A percentile compares a stretch with the other conserved stretches of the same genome.
Evolutionary conservation across 1,140 invertebrate species (phyloP).

Genomic region (Trachelipus rathkii): DNA sequence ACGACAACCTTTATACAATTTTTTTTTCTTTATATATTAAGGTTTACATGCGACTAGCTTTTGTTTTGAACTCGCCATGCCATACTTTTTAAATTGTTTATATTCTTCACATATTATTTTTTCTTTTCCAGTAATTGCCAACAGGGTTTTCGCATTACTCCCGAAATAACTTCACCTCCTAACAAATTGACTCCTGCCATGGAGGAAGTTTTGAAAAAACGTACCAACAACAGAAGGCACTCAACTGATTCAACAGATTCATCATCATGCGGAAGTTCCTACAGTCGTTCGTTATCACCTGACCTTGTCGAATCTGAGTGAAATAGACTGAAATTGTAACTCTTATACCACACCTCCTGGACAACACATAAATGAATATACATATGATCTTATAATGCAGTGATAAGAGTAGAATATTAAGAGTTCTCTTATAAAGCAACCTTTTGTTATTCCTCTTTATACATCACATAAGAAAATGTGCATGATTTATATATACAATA

Average conservation of each 20-base stretch:
- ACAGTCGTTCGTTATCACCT: neutral
- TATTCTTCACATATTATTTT: neutral
- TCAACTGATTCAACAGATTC: neutral
- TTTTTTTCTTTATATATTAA: too few relatives aligned
- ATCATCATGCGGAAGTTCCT: neutral
- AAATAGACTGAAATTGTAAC: neutral
- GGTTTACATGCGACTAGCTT: too few relatives aligned
- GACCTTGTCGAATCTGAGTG: neutral
- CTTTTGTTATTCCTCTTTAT: too few relatives aligned
- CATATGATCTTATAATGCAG: too few relatives aligned
- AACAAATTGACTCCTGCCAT: neutral
- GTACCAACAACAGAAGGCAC: neutral
- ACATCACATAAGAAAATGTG: too few relatives aligned
- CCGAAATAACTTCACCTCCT: neutral
- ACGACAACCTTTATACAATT: too few relatives aligned
- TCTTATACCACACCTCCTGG: neutral
- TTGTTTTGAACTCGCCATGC: too few relatives aligned
- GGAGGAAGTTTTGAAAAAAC: conserved; percentile 1
- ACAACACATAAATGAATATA: too few relatives aligned
- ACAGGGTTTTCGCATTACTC: neutral
- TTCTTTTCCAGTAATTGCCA: neutral
- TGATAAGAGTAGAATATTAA: too few relatives aligned
- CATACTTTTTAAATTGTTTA: too few relatives aligned
- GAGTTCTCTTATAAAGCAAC: too few relatives aligned
- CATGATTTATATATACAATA: neutral